phyloP scores from a whole-genome alignment of 2,888 invertebrate species.

The Trisateles emortualis region DNA sequence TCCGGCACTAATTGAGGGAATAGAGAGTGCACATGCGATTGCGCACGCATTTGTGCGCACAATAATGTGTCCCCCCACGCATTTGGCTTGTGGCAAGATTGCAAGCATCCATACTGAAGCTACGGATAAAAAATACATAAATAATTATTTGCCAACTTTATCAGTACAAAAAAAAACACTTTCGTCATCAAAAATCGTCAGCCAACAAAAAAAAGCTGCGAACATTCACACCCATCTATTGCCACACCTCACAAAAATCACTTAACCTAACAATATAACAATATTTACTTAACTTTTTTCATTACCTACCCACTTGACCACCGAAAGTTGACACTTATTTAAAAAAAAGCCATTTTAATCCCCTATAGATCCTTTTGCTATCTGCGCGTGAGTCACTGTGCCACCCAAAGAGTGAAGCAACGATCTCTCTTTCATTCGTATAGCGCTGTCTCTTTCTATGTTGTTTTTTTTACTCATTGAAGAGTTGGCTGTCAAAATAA shows the following conservation, averaged over 20 bases:
- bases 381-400: slow-evolving; percentile 72
- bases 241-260: slow-evolving; percentile 36
- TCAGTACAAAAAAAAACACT: too few relatives aligned
- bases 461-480: slow-evolving; percentile 78
- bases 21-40: too few relatives aligned
- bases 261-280: slow-evolving; percentile 40
- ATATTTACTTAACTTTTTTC: slow-evolving; percentile 51
- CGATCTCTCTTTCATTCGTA: slow-evolving; percentile 56
- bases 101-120: too few relatives aligned
- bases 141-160: not conserved
- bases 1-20: too few relatives aligned
- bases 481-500: slow-evolving; percentile 86
- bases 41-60: too few relatives aligned
- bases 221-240: slow-evolving; percentile 36
- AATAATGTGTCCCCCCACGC: too few relatives aligned
- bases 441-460: slow-evolving; percentile 56
- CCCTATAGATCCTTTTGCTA: slow-evolving; percentile 61
- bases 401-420: slow-evolving; percentile 74
- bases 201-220: slow-evolving; percentile 7
- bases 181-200: not conserved
- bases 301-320: slow-evolving; percentile 60
- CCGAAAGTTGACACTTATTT: slow-evolving; percentile 54
- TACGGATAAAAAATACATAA: too few relatives aligned
- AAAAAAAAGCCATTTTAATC: slow-evolving; percentile 58
- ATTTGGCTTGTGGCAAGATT: too few relatives aligned